Percentiles rank a stretch among this genome's conserved stretches.
Evolutionary conservation across 2,113 vertebrate genomes (phyloP).

Genomic region (Muntiacus reevesi): DNA sequence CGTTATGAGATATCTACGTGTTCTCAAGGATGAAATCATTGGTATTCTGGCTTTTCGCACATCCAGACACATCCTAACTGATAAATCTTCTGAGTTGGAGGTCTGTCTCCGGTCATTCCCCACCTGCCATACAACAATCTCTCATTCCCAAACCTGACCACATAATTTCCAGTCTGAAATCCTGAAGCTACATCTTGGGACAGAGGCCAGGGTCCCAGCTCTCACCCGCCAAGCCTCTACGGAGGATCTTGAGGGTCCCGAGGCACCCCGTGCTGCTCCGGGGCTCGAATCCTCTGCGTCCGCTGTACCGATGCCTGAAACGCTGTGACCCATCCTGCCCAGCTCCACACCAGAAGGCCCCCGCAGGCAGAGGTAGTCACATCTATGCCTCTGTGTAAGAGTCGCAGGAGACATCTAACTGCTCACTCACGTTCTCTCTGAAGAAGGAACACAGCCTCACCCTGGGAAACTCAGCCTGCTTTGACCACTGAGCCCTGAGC

Average conservation of each 20-base stretch:
- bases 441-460: background rate
- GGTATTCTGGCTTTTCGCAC: background rate
- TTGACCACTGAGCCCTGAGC: background rate
- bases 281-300: fast-evolving
- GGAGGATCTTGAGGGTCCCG: background rate
- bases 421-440: background rate
- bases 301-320: background rate
- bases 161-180: background rate
- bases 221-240: fast-evolving
- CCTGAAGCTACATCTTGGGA: background rate
- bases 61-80: background rate
- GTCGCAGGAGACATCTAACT: background rate
- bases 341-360: background rate
- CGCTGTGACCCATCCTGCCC: background rate
- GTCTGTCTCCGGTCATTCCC: background rate
- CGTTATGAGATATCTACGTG: background rate
- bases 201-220: background rate
- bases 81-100: background rate
- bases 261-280: fast-evolving
- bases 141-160: background rate
- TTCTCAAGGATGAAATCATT: background rate
- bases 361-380: background rate
- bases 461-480: background rate
- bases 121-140: background rate
- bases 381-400: background rate